Evolutionary conservation across 1,140 invertebrate species (phyloP).

Genomic region (Spodoptera litura): DNA sequence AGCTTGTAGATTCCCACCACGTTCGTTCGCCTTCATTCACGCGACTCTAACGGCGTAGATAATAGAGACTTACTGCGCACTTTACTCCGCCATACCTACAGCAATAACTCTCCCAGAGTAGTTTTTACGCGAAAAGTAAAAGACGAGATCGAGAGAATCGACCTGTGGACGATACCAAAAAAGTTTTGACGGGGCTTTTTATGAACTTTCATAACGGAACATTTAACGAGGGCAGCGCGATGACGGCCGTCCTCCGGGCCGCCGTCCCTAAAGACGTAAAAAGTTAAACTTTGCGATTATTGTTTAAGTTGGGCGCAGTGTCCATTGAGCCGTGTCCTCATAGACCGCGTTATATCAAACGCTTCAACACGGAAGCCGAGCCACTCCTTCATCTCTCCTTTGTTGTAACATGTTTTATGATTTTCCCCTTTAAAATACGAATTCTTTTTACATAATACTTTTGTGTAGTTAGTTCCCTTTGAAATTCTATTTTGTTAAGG

Average conservation of each 20-base stretch:
- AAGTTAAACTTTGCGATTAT: slow-evolving; percentile 50
- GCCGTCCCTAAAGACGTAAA: slow-evolving; percentile 42
- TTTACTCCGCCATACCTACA: slow-evolving; percentile 78
- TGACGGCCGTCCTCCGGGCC: slow-evolving; percentile 35
- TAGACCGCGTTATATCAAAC: slow-evolving; percentile 41
- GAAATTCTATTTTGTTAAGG: slow-evolving; percentile 9
- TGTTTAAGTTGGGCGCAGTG: slow-evolving; percentile 45
- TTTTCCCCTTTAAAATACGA: slow-evolving; percentile 20
- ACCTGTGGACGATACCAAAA: slow-evolving; percentile 60
- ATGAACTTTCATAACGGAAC: slow-evolving; percentile 51
- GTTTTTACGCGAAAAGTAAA: slow-evolving; percentile 72
- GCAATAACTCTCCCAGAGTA: slow-evolving; percentile 76
- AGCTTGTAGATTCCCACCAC: slow-evolving; percentile 77
- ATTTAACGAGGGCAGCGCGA: slow-evolving; percentile 50
- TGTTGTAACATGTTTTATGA: slow-evolving; percentile 30
- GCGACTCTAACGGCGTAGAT: slow-evolving; percentile 82
- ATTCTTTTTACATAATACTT: slow-evolving; percentile 34
- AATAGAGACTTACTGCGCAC: slow-evolving; percentile 84
- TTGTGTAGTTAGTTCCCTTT: background rate
- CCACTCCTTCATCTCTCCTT: slow-evolving; percentile 31
- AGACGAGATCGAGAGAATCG: slow-evolving; percentile 56
- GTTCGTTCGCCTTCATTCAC: slow-evolving; percentile 79
- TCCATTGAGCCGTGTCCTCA: slow-evolving; percentile 44
- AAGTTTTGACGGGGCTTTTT: slow-evolving; percentile 55
- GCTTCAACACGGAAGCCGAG: slow-evolving; percentile 27